These are phyloP conservation scores for Palaemon carinicauda DNA, from an alignment of 1,140 invertebrate species.

Conservation along the genomic window DNA sequence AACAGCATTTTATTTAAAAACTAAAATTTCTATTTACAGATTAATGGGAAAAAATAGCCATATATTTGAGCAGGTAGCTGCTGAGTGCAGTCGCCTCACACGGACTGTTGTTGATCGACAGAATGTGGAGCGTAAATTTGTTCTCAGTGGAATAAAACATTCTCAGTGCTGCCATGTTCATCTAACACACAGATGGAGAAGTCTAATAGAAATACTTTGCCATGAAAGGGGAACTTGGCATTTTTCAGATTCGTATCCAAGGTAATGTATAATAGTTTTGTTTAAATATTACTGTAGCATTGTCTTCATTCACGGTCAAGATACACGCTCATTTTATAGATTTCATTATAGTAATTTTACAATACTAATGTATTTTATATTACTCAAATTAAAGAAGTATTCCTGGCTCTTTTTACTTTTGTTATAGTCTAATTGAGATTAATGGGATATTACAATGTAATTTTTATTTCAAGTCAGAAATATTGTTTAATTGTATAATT, in stretches of 20 bases:
- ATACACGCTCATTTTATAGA: too few relatives aligned
- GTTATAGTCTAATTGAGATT: too few relatives aligned
- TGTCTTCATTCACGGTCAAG: too few relatives aligned
- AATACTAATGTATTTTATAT: neutral
- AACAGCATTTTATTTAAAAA: neutral
- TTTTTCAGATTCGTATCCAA: slow-evolving; percentile 32
- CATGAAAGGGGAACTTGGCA: slow-evolving; percentile 47
- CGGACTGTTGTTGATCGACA: slow-evolving; percentile 42
- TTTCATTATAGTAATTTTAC: too few relatives aligned
- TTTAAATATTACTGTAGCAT: too few relatives aligned
- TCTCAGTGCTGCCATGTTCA: slow-evolving; percentile 42
- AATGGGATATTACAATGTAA: too few relatives aligned
- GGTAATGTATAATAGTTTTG: slow-evolving; percentile 4
- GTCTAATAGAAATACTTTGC: slow-evolving; percentile 12
- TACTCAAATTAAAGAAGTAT: too few relatives aligned
- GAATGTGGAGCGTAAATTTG: slow-evolving; percentile 38
- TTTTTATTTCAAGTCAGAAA: too few relatives aligned
- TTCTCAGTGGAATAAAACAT: slow-evolving; percentile 43
- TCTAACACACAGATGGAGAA: slow-evolving; percentile 45
- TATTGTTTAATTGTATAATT: neutral
- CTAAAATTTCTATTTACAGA: neutral
- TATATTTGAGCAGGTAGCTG: slow-evolving; percentile 28
- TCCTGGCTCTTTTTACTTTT: neutral
- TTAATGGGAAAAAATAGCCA: slow-evolving; percentile 29
- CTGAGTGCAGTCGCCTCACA: slow-evolving; percentile 44